Base-by-base conservation (phyloP, 2,797 vertebrate genomes). In the Danio choprae region DNA sequence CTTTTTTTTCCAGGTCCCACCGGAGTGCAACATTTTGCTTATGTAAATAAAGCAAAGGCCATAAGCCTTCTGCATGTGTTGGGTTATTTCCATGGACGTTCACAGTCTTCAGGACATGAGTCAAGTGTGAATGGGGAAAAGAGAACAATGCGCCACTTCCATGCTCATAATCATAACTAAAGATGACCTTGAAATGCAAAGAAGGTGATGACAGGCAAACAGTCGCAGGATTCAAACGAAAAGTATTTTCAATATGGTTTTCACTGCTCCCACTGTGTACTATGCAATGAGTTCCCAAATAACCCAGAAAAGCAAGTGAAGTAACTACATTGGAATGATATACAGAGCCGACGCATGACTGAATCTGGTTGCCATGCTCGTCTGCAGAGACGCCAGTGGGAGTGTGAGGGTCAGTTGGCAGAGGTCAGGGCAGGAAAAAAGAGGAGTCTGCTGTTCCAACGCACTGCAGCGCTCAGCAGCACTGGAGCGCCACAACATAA, bases 401-500 rank as follows among this genome's bases (percentile, higher is more conserved):
- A 79, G 74, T 85, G 75, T 78, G 73, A 84, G 68, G 84, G 84
- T 79, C 79, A 84, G 85, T 41, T 67, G 84, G 82, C 75, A 83
- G 81, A 86, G 87, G 86, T 90, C 87, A 89, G 81, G 50, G 48
- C 60, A 87, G 85, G 67, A 70, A 80, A 29, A 82, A 75, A 84
- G 87, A 84, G 85, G 81, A 82, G 84, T 77, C 77, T 87, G 85
- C 85, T 80, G 86, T 86, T 87, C 64, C 81, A 43, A 88, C 80
- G 84, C 87, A 87, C 85, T 89, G 90, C 89, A 84, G 87, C 87
- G 89, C 87, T 90, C 87, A 88, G 90, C 87, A 90, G 89, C 90
- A 85, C 89, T 83, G 79, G 87, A 86, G 89, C 86, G 87, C 86
- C 90, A 87, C 84, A 84, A 88, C 44, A 77, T 90, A 91, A 90